phyloP scores from a whole-genome alignment of 2,113 vertebrate species.

The Pampusana beccarii region DNA sequence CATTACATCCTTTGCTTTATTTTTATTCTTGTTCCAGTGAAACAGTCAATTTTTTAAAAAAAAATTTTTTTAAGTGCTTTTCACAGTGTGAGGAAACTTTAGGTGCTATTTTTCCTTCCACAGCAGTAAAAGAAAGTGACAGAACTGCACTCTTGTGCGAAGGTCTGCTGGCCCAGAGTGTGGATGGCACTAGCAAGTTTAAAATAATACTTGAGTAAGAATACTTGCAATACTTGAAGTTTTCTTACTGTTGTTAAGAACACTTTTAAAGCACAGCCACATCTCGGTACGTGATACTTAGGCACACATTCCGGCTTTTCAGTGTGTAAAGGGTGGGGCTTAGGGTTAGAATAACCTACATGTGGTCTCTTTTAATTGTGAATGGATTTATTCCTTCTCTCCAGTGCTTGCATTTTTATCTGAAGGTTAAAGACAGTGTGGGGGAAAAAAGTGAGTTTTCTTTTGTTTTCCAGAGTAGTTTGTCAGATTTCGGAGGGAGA shows the following conservation, averaged over 20 bases:
- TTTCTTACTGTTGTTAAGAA: background rate
- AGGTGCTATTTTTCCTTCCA: background rate
- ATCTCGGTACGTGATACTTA: background rate
- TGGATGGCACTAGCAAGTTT: background rate
- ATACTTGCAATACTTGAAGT: background rate
- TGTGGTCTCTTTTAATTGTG: constrained; percentile 31
- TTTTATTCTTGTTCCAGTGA: constrained; percentile 5
- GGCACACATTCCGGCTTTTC: background rate
- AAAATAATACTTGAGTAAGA: constrained; percentile 14
- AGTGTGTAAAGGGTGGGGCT: background rate
- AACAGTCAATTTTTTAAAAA: background rate
- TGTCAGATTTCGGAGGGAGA: constrained; percentile 17
- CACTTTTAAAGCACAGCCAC: background rate
- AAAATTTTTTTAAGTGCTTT: background rate
- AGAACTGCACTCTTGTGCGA: background rate
- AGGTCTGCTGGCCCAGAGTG: background rate
- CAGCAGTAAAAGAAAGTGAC: background rate
- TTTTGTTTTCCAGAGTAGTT: constrained; percentile 32
- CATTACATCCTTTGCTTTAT: background rate
- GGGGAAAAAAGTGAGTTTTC: background rate
- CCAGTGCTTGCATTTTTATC: constrained; percentile 46
- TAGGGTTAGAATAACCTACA: background rate
- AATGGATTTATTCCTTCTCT: constrained; percentile 45
- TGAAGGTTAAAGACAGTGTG: background rate
- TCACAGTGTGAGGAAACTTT: background rate